phyloP scores from a whole-genome alignment of 2,113 vertebrate genomes.

The Colistium nudipinnis region DNA sequence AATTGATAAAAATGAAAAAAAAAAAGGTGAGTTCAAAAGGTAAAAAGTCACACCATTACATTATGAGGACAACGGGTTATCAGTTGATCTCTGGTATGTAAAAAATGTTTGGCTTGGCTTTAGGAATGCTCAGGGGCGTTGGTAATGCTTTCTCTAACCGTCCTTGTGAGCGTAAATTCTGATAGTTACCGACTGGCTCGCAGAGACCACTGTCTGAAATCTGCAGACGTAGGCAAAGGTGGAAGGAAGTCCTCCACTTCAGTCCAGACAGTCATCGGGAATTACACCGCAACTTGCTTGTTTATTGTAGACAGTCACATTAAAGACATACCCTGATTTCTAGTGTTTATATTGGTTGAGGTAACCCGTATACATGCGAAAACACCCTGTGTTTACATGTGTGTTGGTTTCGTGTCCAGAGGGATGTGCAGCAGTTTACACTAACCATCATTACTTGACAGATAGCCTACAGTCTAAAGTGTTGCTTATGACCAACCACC shows the following conservation, averaged over 20 bases:
- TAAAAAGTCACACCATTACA: neutral
- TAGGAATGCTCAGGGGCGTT: no score
- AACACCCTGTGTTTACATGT: conserved; percentile 15
- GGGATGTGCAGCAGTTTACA: neutral
- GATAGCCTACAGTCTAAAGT: neutral
- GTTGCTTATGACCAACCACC: neutral
- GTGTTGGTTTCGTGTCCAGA: neutral
- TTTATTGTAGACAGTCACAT: neutral
- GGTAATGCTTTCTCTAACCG: no score
- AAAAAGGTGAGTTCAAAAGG: neutral
- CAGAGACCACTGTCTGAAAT: neutral
- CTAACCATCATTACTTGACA: neutral
- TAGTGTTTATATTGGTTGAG: neutral
- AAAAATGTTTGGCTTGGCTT: neutral
- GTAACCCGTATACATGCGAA: conserved; percentile 21
- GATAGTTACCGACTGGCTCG: no score
- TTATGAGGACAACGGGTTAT: neutral
- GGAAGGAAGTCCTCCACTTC: neutral
- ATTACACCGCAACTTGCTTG: no score
- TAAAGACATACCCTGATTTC: conserved; percentile 8
- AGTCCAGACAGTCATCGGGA: neutral
- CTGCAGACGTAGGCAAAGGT: neutral
- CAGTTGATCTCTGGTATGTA: neutral
- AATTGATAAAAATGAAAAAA: neutral
- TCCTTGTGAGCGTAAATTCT: no score